Conservation (phyloP, 2,113 vertebrate genomes). For the Chamaea fasciata region DNA sequence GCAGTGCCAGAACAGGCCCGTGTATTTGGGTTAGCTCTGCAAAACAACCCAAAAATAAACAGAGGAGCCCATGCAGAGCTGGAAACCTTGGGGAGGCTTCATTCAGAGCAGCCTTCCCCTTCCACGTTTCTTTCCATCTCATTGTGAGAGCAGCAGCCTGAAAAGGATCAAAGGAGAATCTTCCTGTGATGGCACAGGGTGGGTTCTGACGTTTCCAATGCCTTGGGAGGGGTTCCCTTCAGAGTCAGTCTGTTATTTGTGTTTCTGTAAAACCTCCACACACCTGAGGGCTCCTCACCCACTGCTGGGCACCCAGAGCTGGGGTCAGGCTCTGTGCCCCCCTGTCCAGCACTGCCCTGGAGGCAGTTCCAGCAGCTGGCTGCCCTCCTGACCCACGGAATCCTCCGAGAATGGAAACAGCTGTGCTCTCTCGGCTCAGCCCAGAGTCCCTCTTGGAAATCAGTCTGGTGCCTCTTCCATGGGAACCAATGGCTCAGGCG, state of each 20-base stretch:
- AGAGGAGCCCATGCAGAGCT: background rate
- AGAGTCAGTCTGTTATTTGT: background rate
- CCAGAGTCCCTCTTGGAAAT: background rate
- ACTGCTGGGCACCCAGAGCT: background rate
- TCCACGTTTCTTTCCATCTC: background rate
- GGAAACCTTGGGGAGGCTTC: background rate
- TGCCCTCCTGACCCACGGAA: background rate
- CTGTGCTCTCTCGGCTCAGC: background rate
- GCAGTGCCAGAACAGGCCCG: background rate
- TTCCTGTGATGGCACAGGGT: background rate
- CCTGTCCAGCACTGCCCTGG: accelerated
- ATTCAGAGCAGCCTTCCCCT: background rate
- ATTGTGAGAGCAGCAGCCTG: background rate
- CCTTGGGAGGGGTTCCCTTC: background rate
- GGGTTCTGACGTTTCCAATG: background rate
- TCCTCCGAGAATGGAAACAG: background rate
- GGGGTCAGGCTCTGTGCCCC: background rate
- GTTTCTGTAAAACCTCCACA: background rate
- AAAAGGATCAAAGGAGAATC: background rate
- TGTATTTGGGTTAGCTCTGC: background rate
- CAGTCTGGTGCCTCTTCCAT: background rate
- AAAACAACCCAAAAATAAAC: background rate
- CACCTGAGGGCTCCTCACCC: background rate
- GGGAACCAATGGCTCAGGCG: background rate
- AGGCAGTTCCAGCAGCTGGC: background rate